Conservation (phyloP, 2,797 vertebrate species). For the Sternotherus odoratus region DNA sequence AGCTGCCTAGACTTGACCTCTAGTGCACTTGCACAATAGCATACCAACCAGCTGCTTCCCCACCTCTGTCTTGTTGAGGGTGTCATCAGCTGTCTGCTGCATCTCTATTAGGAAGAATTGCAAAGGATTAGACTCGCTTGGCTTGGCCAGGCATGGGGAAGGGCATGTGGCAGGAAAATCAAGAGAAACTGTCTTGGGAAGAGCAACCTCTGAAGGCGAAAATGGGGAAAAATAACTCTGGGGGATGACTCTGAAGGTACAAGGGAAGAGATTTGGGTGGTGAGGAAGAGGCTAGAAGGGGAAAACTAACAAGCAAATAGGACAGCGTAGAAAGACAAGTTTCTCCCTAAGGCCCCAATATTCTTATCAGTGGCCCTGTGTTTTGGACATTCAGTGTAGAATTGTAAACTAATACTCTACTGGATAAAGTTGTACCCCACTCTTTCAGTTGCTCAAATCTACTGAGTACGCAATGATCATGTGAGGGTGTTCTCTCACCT, state of each 20-base stretch:
- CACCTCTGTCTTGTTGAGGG: slow-evolving; percentile 17
- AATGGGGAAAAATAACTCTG: not conserved
- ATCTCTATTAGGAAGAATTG: slow-evolving; percentile 18
- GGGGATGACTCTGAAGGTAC: not conserved
- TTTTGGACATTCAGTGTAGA: not conserved
- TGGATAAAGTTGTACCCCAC: not conserved
- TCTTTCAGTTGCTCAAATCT: not conserved
- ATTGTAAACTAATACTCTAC: not conserved
- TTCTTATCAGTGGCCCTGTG: not conserved
- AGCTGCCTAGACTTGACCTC: not conserved
- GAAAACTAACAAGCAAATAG: not conserved
- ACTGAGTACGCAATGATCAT: not conserved
- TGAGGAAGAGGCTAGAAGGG: not conserved
- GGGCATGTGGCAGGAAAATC: slow-evolving; percentile 36
- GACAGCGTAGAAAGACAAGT: not conserved
- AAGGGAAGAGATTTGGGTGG: not conserved
- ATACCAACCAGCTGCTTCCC: not conserved
- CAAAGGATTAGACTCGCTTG: not conserved
- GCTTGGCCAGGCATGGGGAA: not conserved
- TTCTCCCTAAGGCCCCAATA: not conserved
- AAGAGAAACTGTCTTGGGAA: not conserved
- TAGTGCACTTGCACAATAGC: not conserved
- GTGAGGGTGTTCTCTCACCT: not conserved
- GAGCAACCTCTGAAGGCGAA: not conserved
- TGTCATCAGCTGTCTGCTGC: slow-evolving; percentile 3